Evolutionary conservation across 2,797 vertebrate species (phyloP).

Genomic region (Notolabrus celidotus): DNA sequence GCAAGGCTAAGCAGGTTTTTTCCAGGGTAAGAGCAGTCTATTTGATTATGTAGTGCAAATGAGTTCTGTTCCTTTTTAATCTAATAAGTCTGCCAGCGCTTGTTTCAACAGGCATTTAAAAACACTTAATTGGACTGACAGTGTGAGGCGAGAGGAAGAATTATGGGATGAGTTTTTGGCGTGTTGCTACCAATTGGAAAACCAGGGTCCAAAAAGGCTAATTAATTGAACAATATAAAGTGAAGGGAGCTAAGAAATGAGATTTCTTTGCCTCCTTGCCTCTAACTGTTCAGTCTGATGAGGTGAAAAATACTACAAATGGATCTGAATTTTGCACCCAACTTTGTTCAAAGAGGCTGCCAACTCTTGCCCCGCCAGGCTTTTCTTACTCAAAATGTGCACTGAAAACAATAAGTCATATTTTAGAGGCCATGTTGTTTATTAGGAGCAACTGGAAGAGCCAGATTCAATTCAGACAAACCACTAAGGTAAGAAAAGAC

Average conservation of each 20-base stretch:
- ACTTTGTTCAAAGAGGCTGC: background rate
- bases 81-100: conserved; percentile 71
- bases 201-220: conserved; percentile 24
- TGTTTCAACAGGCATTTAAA: conserved; percentile 79
- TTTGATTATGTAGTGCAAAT: conserved; percentile 78
- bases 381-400: background rate
- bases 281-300: conserved; percentile 12
- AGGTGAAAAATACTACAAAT: background rate
- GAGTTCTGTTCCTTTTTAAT: conserved; percentile 75
- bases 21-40: conserved; percentile 52
- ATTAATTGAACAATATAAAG: conserved; percentile 63
- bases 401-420: background rate
- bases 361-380: background rate
- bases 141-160: conserved; percentile 57
- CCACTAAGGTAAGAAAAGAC: no score
- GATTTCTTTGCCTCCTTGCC: conserved; percentile 7
- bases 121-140: conserved; percentile 75
- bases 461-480: no score
- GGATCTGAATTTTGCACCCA: no score
- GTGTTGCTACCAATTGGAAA: conserved; percentile 51
- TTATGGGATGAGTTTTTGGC: conserved; percentile 50
- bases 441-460: no score
- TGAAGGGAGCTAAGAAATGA: conserved; percentile 37
- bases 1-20: conserved; percentile 59
- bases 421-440: no score